A percentile compares a stretch with the other conserved stretches of the same genome.
Conservation (phyloP, 2,113 vertebrate genomes). For the Tragelaphus buxtoni region DNA sequence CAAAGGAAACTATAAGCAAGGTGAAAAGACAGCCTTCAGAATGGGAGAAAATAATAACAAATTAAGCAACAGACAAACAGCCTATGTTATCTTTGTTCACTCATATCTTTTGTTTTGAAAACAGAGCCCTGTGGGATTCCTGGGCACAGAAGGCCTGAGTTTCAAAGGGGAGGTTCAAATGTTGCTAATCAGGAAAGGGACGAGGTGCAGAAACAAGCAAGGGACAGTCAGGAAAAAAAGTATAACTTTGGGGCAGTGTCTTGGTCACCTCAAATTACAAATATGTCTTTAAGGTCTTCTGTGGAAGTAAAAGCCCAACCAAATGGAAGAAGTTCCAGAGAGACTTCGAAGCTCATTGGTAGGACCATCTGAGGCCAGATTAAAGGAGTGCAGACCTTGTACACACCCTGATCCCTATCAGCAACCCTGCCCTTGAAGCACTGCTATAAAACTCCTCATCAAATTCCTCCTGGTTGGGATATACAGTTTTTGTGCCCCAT, state of each 20-base stretch:
- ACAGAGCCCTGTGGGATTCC: neutral
- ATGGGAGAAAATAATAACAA: no score
- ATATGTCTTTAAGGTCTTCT: neutral
- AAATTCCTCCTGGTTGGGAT: neutral
- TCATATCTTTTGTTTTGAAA: neutral
- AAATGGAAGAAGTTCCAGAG: neutral
- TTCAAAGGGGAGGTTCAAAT: neutral
- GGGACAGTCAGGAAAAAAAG: neutral
- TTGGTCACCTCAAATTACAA: neutral
- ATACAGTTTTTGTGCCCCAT: neutral
- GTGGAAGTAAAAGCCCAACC: neutral
- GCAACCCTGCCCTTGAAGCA: neutral
- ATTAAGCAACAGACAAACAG: no score
- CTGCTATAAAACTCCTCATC: neutral
- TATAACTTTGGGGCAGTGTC: neutral
- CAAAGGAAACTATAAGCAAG: no score
- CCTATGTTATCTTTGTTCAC: neutral
- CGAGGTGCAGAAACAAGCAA: neutral
- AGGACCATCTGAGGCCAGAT: neutral
- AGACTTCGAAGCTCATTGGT: neutral
- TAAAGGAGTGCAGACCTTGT: neutral
- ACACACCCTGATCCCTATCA: neutral
- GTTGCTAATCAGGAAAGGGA: neutral
- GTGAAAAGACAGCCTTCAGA: no score
- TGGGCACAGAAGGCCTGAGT: neutral